These are phyloP conservation scores for Dynastes grantii DNA, from an alignment of 2,888 invertebrate species.

Conservation along the genomic window DNA sequence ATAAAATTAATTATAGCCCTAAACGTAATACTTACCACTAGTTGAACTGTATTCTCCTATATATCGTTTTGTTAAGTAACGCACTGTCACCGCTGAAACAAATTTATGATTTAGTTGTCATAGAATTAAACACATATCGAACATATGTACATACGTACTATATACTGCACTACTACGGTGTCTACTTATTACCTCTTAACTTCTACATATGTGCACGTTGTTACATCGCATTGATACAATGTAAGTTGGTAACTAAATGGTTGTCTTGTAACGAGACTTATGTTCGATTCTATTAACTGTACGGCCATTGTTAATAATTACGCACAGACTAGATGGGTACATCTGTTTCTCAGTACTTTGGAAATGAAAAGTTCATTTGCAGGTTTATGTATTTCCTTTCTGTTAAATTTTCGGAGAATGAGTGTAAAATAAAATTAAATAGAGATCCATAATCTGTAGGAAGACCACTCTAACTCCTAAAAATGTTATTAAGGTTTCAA, in stretches of 20 bases:
- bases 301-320: constrained; percentile 18
- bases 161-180: no score
- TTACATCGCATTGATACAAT: not conserved
- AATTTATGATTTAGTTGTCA: constrained; percentile 56
- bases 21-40: constrained; percentile 76
- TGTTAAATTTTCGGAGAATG: no score
- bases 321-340: not conserved
- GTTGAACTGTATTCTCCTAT: constrained; percentile 88
- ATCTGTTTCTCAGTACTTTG: not conserved
- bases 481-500: no score
- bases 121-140: constrained; percentile 11
- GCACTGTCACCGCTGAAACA: constrained; percentile 85
- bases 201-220: not conserved
- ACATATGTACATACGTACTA: not conserved
- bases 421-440: no score
- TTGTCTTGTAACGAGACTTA: constrained; percentile 29
- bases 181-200: not conserved
- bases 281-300: not conserved
- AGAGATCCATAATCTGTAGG: no score
- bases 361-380: no score
- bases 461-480: no score
- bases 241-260: constrained; percentile 18
- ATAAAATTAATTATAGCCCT: constrained; percentile 28
- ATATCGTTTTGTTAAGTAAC: constrained; percentile 85
- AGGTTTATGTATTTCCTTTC: no score